Percentiles rank a stretch among this genome's conserved stretches.
Evolutionary conservation across 2,888 invertebrate species (phyloP).

Genomic region (Crepidodera aurea): DNA sequence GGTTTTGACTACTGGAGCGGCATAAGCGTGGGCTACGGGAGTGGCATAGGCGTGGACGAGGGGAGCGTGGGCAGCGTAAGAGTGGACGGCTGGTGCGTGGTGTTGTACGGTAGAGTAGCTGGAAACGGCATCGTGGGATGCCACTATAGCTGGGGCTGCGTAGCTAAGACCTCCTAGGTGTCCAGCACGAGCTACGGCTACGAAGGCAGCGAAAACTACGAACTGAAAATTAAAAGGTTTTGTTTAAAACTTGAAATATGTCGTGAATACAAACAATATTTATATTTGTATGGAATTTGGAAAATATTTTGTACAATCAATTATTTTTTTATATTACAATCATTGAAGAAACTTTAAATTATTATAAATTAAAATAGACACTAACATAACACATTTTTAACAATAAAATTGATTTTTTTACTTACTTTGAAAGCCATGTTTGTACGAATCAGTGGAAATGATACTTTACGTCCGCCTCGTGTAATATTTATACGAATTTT

Average conservation of each 20-base stretch:
- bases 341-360: no score
- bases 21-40: constrained; percentile 19
- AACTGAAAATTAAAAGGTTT: no score
- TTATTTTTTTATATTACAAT: no score
- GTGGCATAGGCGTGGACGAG: constrained; percentile 40
- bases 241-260: no score
- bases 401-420: no score
- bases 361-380: no score
- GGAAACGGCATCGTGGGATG: constrained; percentile 27
- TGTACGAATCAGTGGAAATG: constrained; percentile 34
- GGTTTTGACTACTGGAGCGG: constrained; percentile 44
- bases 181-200: constrained; percentile 35
- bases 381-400: no score
- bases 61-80: constrained; percentile 7
- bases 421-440: constrained; percentile 41
- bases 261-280: no score
- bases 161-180: constrained; percentile 32
- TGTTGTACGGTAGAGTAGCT: constrained; percentile 32
- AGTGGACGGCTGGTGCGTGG: constrained; percentile 35
- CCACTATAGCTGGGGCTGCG: constrained; percentile 28
- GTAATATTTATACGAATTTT: constrained; percentile 24
- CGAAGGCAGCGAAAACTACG: constrained; percentile 39
- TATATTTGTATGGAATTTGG: no score
- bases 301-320: no score
- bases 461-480: background rate